A percentile compares a stretch with the other conserved stretches of the same genome.
phyloP scores from a whole-genome alignment of 2,888 invertebrate genomes.

The Eristalis arbustorum region DNA sequence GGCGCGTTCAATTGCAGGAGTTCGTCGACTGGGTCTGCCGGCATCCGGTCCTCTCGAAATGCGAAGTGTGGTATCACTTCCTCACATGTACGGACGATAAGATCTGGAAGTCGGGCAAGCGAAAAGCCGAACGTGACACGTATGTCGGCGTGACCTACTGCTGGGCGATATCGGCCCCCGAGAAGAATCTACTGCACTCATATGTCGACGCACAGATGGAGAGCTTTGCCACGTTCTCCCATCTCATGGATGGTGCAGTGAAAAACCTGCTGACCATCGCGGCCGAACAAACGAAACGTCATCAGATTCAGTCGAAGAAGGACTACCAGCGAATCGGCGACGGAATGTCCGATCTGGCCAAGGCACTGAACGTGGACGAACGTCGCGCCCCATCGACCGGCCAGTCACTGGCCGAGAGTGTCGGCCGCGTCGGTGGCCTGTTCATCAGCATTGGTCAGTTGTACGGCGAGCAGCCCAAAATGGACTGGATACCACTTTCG shows the following conservation, averaged over 20 bases:
- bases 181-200: conserved; percentile 87
- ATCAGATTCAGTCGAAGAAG: conserved; percentile 84
- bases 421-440: conserved; percentile 92
- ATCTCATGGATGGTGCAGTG: conserved; percentile 92
- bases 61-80: conserved; percentile 98
- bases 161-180: conserved; percentile 92
- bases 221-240: conserved; percentile 90
- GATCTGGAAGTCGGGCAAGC: conserved; percentile 97
- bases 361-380: conserved; percentile 90
- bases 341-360: conserved; percentile 91
- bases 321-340: conserved; percentile 95
- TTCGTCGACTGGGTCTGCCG: conserved; percentile 98
- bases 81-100: conserved; percentile 98
- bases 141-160: conserved; percentile 95
- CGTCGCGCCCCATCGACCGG: conserved; percentile 82
- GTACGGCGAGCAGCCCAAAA: conserved; percentile 94
- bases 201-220: conserved; percentile 92
- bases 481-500: conserved; percentile 93
- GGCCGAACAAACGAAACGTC: conserved; percentile 92
- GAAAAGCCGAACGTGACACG: conserved; percentile 96
- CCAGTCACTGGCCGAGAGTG: conserved; percentile 88
- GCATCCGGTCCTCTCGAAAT: conserved; percentile 95
- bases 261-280: conserved; percentile 90
- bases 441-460: conserved; percentile 94
- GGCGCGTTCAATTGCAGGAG: conserved; percentile 95